Percentiles rank a stretch among this genome's conserved stretches.
Conservation (phyloP, 2,797 vertebrate species). For the Rhabdophis nuchalis region DNA sequence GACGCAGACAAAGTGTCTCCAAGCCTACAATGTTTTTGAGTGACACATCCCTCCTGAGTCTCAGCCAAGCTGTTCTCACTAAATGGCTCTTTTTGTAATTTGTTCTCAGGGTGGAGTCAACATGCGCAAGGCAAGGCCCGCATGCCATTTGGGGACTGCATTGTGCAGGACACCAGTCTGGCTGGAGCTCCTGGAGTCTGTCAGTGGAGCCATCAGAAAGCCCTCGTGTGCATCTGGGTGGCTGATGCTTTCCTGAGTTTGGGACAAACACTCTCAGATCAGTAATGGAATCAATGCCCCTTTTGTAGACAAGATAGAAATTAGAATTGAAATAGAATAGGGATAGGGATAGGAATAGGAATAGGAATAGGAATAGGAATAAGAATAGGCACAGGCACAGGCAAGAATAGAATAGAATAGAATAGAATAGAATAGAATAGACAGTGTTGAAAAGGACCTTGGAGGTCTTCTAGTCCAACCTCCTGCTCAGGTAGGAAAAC, state of each 20-base stretch:
- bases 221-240: neutral
- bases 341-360: too few species aligned
- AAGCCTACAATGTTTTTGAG: constrained; percentile 19
- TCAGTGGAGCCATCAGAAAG: neutral
- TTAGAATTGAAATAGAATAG: too few species aligned
- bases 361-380: too few species aligned
- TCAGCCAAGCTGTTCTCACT: constrained; percentile 21
- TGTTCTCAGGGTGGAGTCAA: constrained; percentile 26
- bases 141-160: constrained; percentile 9
- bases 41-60: constrained; percentile 31
- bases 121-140: neutral
- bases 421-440: too few species aligned
- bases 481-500: too few species aligned
- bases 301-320: neutral
- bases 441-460: too few species aligned
- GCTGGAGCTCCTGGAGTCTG: constrained; percentile 2
- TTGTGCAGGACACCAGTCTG: constrained; percentile 1
- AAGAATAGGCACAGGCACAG: too few species aligned
- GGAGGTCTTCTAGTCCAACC: too few species aligned
- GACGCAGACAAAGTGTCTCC: constrained; percentile 28
- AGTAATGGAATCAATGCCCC: neutral
- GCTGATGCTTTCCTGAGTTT: neutral
- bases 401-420: too few species aligned
- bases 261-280: neutral
- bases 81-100: constrained; percentile 22